These are phyloP conservation scores for Drosophila lini DNA, from an alignment of 1,140 invertebrate genomes.

Conservation along the genomic window DNA sequence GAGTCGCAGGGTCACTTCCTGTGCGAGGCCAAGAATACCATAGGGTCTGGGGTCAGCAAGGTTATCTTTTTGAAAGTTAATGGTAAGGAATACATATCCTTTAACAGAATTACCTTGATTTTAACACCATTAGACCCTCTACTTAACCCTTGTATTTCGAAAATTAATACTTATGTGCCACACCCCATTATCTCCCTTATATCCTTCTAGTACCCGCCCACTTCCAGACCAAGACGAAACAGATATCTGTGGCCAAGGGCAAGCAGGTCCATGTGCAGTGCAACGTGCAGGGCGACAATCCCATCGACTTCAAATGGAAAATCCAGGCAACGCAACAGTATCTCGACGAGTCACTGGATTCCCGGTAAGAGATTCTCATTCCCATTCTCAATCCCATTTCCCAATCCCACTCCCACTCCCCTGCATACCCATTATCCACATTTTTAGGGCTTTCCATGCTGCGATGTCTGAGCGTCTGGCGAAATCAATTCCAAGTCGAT, in stretches of 20 bases:
- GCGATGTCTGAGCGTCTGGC: conserved; percentile 39
- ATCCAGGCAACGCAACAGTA: conserved; percentile 86
- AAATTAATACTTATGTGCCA: neutral
- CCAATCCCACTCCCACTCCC: too few relatives aligned
- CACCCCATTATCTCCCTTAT: neutral
- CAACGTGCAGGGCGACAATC: conserved; percentile 94
- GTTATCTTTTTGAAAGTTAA: conserved; percentile 95
- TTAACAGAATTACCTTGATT: too few relatives aligned
- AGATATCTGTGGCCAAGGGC: conserved; percentile 90
- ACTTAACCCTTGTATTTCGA: neutral
- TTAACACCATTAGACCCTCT: too few relatives aligned
- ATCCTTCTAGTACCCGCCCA: conserved; percentile 89
- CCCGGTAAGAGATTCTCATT: conserved; percentile 84
- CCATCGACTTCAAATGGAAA: conserved; percentile 93
- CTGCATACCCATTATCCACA: conserved; percentile 1
- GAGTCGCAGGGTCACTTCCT: conserved; percentile 95
- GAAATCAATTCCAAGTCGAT: conserved; percentile 80
- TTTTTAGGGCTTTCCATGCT: conserved; percentile 1
- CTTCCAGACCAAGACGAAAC: conserved; percentile 92
- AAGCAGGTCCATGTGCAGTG: conserved; percentile 93
- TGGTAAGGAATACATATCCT: conserved; percentile 85
- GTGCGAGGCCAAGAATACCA: conserved; percentile 96
- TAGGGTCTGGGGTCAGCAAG: conserved; percentile 94
- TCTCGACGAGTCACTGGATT: conserved; percentile 88
- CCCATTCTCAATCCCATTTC: neutral